These are phyloP conservation scores for Enoplolaimus lenunculus DNA, from an alignment of 2,888 invertebrate genomes.

Conservation along the genomic window DNA sequence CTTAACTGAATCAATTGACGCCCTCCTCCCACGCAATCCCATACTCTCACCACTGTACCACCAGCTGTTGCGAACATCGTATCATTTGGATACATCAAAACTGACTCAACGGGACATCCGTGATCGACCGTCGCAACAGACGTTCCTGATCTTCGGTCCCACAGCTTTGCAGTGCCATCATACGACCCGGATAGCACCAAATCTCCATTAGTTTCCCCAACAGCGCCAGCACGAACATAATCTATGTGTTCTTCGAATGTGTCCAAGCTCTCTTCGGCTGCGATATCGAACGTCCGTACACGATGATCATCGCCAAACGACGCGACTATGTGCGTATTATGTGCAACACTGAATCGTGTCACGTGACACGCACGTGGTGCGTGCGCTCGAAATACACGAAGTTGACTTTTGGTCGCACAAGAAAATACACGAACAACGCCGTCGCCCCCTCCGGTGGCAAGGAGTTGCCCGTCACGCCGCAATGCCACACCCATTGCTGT, in stretches of 20 bases:
- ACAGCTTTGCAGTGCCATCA: constrained; percentile 71
- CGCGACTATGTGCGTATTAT: constrained; percentile 12
- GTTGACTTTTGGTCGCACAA: constrained; percentile 61
- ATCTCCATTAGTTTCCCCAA: constrained; percentile 28
- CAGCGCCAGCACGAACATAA: constrained; percentile 30
- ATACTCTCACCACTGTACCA: constrained; percentile 73
- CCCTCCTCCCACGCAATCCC: constrained; percentile 72
- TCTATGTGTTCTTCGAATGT: constrained; percentile 25
- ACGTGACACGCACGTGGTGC: background rate
- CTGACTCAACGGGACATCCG: constrained; percentile 72
- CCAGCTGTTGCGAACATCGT: constrained; percentile 77
- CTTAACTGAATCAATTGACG: constrained; percentile 65
- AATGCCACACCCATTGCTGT: constrained; percentile 42
- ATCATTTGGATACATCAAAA: constrained; percentile 72
- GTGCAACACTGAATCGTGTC: background rate
- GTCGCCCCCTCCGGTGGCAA: constrained; percentile 76
- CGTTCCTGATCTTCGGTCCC: constrained; percentile 57
- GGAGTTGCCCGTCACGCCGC: constrained; percentile 38
- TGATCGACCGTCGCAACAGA: constrained; percentile 60
- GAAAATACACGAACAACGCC: constrained; percentile 72
- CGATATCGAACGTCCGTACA: constrained; percentile 29
- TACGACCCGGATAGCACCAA: constrained; percentile 51
- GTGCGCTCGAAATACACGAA: constrained; percentile 73
- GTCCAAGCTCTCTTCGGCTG: background rate
- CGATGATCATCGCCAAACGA: constrained; percentile 34